Conservation (phyloP, 1,140 invertebrate genomes). For the Drosophila ambigua region DNA sequence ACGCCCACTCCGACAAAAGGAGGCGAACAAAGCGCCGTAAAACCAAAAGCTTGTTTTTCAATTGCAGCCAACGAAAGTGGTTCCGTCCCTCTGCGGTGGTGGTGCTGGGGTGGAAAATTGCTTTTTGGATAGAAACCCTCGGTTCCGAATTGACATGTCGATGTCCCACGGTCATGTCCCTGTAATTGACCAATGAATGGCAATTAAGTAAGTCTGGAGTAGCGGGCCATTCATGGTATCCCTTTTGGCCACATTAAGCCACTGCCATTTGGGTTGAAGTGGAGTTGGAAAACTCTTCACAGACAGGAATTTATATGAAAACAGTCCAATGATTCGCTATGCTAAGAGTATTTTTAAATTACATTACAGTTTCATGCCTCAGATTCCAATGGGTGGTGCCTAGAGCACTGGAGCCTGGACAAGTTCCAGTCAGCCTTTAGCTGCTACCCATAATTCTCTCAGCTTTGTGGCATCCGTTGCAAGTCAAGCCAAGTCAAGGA, state of each 20-base stretch:
- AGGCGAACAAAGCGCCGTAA: constrained; percentile 70
- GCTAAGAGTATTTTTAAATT: constrained; percentile 49
- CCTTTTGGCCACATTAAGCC: constrained; percentile 14
- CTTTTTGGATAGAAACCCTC: constrained; percentile 27
- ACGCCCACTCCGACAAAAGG: constrained; percentile 1
- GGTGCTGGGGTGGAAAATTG: constrained; percentile 52
- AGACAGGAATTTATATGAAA: constrained; percentile 38
- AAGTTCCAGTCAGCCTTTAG: constrained; percentile 21
- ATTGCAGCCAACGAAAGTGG: constrained; percentile 35
- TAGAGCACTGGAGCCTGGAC: background rate
- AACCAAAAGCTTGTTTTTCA: constrained; percentile 80
- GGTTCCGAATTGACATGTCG: constrained; percentile 64
- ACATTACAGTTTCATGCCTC: constrained; percentile 45
- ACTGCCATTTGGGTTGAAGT: background rate
- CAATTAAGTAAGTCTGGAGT: constrained; percentile 54
- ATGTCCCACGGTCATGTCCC: constrained; percentile 35
- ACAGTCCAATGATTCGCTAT: constrained; percentile 20
- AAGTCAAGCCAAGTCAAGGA: constrained; percentile 64
- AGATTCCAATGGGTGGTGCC: constrained; percentile 43
- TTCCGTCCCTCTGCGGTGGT: no score
- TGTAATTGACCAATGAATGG: constrained; percentile 57
- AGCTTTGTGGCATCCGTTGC: constrained; percentile 22
- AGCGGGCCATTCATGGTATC: constrained; percentile 27
- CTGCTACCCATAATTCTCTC: constrained; percentile 24
- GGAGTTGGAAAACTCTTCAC: background rate